Conservation (phyloP, 2,797 vertebrate genomes). For the Phrynocephalus guinanensis region DNA sequence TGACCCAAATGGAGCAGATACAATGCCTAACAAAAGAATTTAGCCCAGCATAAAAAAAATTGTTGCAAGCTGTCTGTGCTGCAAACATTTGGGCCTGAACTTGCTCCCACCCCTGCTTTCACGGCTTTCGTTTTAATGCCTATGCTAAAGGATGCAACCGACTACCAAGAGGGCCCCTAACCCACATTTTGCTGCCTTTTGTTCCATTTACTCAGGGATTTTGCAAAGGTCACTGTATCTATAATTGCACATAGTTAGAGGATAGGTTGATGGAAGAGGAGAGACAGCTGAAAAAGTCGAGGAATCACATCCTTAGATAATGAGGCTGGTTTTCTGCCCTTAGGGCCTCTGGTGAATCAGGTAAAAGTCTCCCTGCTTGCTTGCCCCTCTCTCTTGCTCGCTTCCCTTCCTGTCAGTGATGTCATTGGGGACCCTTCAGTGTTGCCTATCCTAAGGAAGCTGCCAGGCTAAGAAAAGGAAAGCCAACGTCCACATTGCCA, state of each 20-base stretch:
- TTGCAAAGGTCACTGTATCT: slow-evolving; percentile 47
- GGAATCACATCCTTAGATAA: neutral
- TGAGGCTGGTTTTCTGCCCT: slow-evolving; percentile 38
- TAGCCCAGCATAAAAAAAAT: no score
- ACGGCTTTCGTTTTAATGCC: slow-evolving; percentile 17
- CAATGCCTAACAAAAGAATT: neutral
- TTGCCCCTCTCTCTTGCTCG: fast-evolving
- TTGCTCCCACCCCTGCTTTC: neutral
- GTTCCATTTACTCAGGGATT: slow-evolving; percentile 40
- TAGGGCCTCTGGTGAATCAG: fast-evolving
- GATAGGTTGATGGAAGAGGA: neutral
- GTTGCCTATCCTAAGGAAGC: neutral
- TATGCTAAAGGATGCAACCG: slow-evolving; percentile 50
- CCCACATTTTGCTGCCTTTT: slow-evolving; percentile 34
- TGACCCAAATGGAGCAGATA: neutral
- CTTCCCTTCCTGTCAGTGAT: neutral
- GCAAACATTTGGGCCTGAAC: neutral
- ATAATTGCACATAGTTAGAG: slow-evolving; percentile 51
- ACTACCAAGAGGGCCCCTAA: slow-evolving; percentile 39
- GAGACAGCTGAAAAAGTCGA: slow-evolving; percentile 25
- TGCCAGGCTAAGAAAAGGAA: slow-evolving; percentile 6
- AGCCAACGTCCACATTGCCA: neutral
- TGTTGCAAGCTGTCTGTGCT: neutral
- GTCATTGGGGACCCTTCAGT: neutral
- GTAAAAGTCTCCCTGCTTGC: neutral